A percentile compares a stretch with the other conserved stretches of the same genome.
Conservation (phyloP, 2,797 vertebrate species). For the Setipinna tenuifilis region DNA sequence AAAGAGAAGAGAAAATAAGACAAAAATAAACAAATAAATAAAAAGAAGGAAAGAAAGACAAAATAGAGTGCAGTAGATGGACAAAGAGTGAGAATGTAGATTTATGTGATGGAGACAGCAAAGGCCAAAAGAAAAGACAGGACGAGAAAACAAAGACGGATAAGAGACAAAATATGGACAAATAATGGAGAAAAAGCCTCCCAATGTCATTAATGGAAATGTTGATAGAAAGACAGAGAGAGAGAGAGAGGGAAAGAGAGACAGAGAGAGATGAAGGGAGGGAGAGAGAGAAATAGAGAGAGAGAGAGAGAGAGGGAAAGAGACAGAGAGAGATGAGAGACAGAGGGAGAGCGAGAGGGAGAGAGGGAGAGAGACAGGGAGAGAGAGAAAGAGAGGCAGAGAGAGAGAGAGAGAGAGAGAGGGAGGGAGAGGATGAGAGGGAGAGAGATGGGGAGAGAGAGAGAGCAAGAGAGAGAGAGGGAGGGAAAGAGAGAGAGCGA, state of each 20-base stretch:
- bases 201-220: background rate
- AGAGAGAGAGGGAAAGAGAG: background rate
- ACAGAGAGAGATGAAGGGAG: background rate
- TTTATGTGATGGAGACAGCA: no score
- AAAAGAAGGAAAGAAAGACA: background rate
- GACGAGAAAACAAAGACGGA: no score
- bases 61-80: background rate
- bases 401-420: background rate
- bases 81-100: background rate
- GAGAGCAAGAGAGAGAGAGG: slow-evolving; percentile 43
- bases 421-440: background rate
- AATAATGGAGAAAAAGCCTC: no score
- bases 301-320: slow-evolving; percentile 31
- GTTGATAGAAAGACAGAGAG: no score
- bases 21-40: slow-evolving; percentile 11
- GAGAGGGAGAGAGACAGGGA: background rate
- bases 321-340: slow-evolving; percentile 21
- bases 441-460: background rate
- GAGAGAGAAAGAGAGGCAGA: background rate
- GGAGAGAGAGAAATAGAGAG: background rate
- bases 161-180: no score
- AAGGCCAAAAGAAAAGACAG: no score
- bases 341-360: slow-evolving; percentile 21
- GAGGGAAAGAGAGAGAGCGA: slow-evolving; percentile 47
- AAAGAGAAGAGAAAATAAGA: slow-evolving; percentile 29